Percentiles rank a stretch among this genome's conserved stretches.
phyloP scores from a whole-genome alignment of 2,113 vertebrate genomes.

The Daphoenositta chrysoptera region DNA sequence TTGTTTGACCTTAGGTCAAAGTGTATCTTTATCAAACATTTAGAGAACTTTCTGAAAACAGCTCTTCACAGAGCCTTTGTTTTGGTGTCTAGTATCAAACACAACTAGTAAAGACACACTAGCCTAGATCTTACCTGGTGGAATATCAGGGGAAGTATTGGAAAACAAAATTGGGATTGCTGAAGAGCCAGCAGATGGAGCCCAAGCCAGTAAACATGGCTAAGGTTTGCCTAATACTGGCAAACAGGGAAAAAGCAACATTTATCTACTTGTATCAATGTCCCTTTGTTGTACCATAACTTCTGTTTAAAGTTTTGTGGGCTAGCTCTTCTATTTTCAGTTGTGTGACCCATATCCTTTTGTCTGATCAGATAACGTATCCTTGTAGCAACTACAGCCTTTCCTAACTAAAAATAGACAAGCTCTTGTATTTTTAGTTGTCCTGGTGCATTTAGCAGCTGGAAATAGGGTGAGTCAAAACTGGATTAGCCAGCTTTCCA shows the following conservation, averaged over 20 bases:
- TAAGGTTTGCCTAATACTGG: not conserved
- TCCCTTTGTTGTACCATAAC: not conserved
- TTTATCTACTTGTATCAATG: not conserved
- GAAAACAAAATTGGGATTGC: not conserved
- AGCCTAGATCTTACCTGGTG: not conserved
- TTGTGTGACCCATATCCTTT: slow-evolving; percentile 37
- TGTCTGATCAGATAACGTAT: slow-evolving; percentile 35
- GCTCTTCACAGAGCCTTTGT: not conserved
- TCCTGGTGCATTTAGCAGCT: slow-evolving; percentile 35
- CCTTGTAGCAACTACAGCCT: slow-evolving; percentile 4
- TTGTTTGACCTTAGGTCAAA: not conserved
- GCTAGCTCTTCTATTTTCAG: not conserved
- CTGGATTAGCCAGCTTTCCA: slow-evolving; percentile 35
- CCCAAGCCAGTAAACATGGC: slow-evolving; percentile 27
- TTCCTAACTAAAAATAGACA: slow-evolving; percentile 55
- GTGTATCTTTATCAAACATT: not conserved
- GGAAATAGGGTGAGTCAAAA: slow-evolving; percentile 38
- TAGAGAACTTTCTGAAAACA: not conserved
- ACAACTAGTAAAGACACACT: not conserved
- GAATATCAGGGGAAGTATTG: not conserved
- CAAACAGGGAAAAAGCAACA: not conserved
- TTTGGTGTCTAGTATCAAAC: not conserved
- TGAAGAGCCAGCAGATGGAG: slow-evolving; percentile 62
- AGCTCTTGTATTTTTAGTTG: slow-evolving; percentile 57
- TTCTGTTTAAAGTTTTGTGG: not conserved